These are phyloP conservation scores for Odontamblyopus lacepedii DNA, from an alignment of 2,797 vertebrate species.

Conservation along the genomic window DNA sequence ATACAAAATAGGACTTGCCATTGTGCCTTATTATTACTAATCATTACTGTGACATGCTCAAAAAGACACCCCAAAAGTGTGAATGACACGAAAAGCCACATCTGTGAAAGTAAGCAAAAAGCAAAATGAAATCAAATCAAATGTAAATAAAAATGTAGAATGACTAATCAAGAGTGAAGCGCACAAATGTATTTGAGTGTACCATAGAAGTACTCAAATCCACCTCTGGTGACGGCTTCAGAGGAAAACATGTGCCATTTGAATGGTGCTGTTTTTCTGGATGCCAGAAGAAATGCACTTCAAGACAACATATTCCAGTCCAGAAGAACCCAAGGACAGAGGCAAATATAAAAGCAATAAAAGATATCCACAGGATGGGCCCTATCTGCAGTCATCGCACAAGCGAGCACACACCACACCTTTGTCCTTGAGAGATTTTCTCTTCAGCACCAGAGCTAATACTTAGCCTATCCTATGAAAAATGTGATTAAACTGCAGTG, in stretches of 20 bases:
- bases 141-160: too few relatives aligned
- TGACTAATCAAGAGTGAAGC: too few relatives aligned
- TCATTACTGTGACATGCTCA: too few relatives aligned
- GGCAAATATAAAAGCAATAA: constrained; percentile 75
- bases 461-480: constrained; percentile 70
- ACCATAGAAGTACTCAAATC: background rate
- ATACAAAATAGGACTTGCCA: too few relatives aligned
- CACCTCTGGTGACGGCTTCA: constrained; percentile 24
- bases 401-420: constrained; percentile 74
- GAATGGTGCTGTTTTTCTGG: constrained; percentile 54
- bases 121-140: too few relatives aligned
- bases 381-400: constrained; percentile 71
- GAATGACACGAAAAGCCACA: too few relatives aligned
- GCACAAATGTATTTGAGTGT: background rate
- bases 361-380: constrained; percentile 73
- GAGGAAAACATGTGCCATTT: constrained; percentile 34
- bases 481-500: constrained; percentile 75
- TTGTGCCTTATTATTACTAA: too few relatives aligned
- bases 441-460: constrained; percentile 51
- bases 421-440: constrained; percentile 80
- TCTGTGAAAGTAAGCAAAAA: too few relatives aligned
- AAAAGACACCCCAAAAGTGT: too few relatives aligned
- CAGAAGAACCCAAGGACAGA: constrained; percentile 71
- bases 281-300: constrained; percentile 47
- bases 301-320: constrained; percentile 72